Conservation (phyloP, 37 sponge, comb jelly and placozoan genomes). For the Spongilla lacustris region DNA sequence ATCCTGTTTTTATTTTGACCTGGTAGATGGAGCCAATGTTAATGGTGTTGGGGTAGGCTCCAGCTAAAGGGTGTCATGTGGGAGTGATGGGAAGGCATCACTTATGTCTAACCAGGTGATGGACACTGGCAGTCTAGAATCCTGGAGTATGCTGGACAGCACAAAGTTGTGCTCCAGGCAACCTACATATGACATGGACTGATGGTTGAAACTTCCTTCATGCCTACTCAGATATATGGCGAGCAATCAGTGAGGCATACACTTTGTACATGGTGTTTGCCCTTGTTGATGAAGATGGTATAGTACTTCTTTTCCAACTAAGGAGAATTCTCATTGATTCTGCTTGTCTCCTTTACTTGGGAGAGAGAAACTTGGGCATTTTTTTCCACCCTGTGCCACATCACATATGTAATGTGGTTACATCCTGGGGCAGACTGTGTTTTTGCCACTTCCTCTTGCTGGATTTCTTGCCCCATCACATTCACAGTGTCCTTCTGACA, state of each 20-base stretch:
- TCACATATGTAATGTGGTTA: no score
- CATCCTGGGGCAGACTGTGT: no score
- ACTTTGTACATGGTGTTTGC: conserved; percentile 16
- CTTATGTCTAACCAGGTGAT: conserved; percentile 41
- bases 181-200: conserved; percentile 25
- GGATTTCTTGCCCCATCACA: no score
- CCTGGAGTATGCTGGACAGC: conserved; percentile 9
- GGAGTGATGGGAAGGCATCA: conserved; percentile 45
- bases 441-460: no score
- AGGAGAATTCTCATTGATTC: not conserved
- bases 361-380: no score
- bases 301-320: conserved; percentile 36
- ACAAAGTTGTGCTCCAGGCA: conserved; percentile 39
- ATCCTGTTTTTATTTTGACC: not conserved
- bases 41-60: not conserved
- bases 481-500: no score
- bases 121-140: conserved; percentile 8
- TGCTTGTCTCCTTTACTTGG: conserved; percentile 14
- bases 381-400: no score
- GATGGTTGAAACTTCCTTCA: not conserved
- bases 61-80: not conserved
- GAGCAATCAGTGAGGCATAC: conserved; percentile 29
- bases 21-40: not conserved
- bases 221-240: conserved; percentile 17
- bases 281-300: conserved; percentile 26